Base-by-base conservation (phyloP, 2,797 vertebrate genomes). In the Alca torda region DNA sequence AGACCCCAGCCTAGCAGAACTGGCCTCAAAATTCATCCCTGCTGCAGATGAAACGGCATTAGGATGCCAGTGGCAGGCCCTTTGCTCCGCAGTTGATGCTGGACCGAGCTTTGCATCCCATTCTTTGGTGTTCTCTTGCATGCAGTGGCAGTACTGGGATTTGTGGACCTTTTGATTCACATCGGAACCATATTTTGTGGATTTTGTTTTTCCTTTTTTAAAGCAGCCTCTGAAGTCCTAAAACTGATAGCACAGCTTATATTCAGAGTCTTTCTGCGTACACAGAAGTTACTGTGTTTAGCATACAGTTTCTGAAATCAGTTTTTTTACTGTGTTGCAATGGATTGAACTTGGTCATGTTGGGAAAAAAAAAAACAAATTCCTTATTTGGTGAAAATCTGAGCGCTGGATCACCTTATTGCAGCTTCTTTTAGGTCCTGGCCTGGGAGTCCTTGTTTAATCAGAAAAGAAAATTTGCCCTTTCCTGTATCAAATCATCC, bases 11-110 rank as follows among this genome's bases (percentile, higher is more conserved):
- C 68, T 10, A 2, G n/a, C 13, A 8, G 75, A 94, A 73, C 43
- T 83, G 84, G 80, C 67, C 90, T 87, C 90, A 89, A 31, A 84
- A 80, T 79, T 67, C 57, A 41, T 89, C 57, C 41, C 54, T 90
- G 39, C 78, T 64, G 46, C 68, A 65, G 64, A 53, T 53, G 43
- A 64, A 92, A 17, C n/a, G n/a, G 26, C 4, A 5, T 59, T 45
- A 45, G 69, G 61, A 43, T 89, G 50, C 26, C 3, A 1, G 18
- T 31, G 53, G 26, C 57, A 45, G 51, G 10, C 18, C 1, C 0
- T 74, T 45, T 0, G 0, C 69, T 57, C 53, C 3, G 1, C 68
- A 72, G 73, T 57, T 94, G 84, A 59, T 59, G n/a, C 46, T 76
- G 35, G 18, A 43, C 43, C 3, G 3, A 89, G 75, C 37, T 73